Percentiles rank a stretch among this genome's conserved stretches.
phyloP scores from a whole-genome alignment of 2,113 vertebrate species.

The Asarcornis scutulata region DNA sequence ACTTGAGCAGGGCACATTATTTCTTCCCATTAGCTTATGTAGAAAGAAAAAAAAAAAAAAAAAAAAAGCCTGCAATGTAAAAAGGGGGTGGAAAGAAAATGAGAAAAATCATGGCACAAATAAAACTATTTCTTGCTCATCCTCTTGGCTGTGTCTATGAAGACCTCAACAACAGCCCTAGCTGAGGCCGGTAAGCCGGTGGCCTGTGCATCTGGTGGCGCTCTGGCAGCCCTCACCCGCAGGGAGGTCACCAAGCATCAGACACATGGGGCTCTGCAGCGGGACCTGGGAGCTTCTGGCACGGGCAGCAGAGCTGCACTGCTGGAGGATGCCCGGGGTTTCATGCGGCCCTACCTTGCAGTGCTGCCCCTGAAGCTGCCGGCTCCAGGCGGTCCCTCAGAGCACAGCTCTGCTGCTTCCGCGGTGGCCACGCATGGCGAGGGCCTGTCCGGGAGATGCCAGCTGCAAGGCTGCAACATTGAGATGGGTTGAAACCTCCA shows the following conservation, averaged over 20 bases:
- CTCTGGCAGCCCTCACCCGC: not conserved
- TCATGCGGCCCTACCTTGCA: not conserved
- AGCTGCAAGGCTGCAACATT: not conserved
- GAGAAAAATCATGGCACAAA: not conserved
- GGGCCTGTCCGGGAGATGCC: not conserved
- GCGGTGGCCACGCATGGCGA: not conserved
- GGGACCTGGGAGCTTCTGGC: rapidly evolving
- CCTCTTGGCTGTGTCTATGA: not conserved
- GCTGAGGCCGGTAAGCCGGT: not conserved
- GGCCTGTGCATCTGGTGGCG: not conserved
- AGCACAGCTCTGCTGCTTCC: not conserved
- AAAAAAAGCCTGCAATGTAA: not conserved
- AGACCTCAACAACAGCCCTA: not conserved
- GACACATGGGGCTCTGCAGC: not conserved
- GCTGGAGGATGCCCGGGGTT: not conserved
- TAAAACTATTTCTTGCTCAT: not conserved
- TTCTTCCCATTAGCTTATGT: not conserved
- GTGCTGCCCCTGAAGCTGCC: not conserved
- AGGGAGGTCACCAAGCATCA: not conserved
- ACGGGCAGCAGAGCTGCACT: not conserved
- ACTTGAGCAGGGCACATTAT: not conserved
- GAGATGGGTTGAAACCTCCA: not conserved
- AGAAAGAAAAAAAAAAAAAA: not conserved
- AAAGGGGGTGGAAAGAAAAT: not conserved
- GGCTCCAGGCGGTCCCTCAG: not conserved